Percentiles rank a stretch among this genome's conserved stretches.
These are phyloP conservation scores for Petrosia ficiformis DNA, from an alignment of 37 sponge, comb jelly and placozoan genomes.

Conservation along the genomic window DNA sequence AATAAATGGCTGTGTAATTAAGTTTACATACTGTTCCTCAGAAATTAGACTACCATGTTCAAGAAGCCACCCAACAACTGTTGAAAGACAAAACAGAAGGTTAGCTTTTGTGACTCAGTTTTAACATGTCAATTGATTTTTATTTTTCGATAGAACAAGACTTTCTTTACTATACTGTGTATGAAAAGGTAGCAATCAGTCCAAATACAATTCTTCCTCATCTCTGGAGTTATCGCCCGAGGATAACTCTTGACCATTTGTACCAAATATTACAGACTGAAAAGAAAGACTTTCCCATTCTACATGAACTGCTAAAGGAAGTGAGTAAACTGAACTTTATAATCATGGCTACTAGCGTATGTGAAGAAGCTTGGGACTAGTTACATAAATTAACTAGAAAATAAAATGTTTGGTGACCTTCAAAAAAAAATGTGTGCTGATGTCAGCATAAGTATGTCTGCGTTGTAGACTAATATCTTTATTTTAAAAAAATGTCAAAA, in stretches of 20 bases:
- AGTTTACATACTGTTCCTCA: neutral
- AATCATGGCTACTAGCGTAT: too few relatives aligned
- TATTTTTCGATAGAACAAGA: constrained; percentile 45
- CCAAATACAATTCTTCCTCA: constrained; percentile 25
- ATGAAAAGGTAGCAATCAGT: constrained; percentile 35
- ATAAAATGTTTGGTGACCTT: too few relatives aligned
- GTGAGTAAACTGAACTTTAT: too few relatives aligned
- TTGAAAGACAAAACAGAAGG: constrained; percentile 58
- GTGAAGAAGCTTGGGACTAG: too few relatives aligned
- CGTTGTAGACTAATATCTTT: too few relatives aligned
- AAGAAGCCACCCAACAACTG: constrained; percentile 30
- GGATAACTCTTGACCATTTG: constrained; percentile 63
- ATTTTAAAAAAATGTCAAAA: too few relatives aligned
- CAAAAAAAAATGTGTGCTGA: too few relatives aligned
- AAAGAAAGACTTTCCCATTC: constrained; percentile 35
- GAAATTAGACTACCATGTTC: constrained; percentile 13
- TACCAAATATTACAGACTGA: constrained; percentile 21
- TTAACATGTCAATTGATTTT: neutral
- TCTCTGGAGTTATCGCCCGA: constrained; percentile 59
- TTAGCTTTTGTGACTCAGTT: neutral
- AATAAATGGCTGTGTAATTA: too few relatives aligned
- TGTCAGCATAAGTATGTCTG: too few relatives aligned
- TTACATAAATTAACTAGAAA: too few relatives aligned
- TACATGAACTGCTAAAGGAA: constrained; percentile 51
- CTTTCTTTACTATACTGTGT: constrained; percentile 47